Evolutionary conservation across 2,113 vertebrate species (phyloP).

Genomic region (Emydocephalus ijimae): DNA sequence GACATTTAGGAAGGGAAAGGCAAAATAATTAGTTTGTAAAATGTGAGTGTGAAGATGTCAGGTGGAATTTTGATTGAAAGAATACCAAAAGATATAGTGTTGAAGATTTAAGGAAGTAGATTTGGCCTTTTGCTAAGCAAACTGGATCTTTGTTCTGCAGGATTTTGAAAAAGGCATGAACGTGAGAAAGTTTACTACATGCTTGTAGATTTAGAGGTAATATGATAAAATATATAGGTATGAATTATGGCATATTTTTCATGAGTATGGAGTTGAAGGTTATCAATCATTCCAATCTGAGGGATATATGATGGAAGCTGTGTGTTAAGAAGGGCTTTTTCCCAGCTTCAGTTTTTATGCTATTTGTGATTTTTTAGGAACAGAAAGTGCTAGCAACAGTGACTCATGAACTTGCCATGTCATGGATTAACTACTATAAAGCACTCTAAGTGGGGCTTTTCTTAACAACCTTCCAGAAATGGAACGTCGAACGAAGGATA

Average conservation of each 20-base stretch:
- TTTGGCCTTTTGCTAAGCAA: background rate
- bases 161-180: background rate
- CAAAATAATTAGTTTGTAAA: background rate
- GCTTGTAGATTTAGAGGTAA: background rate
- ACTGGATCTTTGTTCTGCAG: background rate
- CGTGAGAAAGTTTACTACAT: background rate
- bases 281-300: background rate
- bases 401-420: background rate
- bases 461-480: background rate
- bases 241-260: background rate
- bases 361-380: background rate
- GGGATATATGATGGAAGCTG: background rate
- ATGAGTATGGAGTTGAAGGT: background rate
- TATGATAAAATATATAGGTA: background rate
- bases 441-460: background rate
- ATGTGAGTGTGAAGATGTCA: background rate
- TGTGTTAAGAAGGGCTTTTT: background rate
- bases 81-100: background rate
- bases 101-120: background rate
- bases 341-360: background rate
- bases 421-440: background rate
- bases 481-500: background rate
- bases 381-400: background rate
- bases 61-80: background rate
- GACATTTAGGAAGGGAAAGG: background rate